A percentile compares a stretch with the other conserved stretches of the same genome.
phyloP scores from a whole-genome alignment of 2,113 vertebrate species.

The Labeo rohita region DNA sequence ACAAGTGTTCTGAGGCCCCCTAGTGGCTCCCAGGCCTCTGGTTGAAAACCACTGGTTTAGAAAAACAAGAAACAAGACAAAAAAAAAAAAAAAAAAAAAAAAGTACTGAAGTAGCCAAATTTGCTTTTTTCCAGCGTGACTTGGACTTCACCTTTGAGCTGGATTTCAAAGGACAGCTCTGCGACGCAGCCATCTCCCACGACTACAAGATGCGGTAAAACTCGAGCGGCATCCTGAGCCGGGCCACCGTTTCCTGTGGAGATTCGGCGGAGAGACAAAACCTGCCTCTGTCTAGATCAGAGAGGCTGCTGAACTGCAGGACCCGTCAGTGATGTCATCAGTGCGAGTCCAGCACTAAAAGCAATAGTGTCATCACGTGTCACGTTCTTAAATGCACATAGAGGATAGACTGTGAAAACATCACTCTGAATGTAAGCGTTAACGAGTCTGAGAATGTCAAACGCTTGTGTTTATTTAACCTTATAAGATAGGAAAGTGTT shows the following conservation, averaged over 20 bases:
- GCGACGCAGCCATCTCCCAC: slow-evolving; percentile 95
- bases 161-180: slow-evolving; percentile 97
- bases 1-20: neutral
- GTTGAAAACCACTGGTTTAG: neutral
- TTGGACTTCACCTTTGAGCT: slow-evolving; percentile 96
- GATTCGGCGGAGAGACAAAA: neutral
- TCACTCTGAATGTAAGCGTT: slow-evolving; percentile 51
- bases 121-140: slow-evolving; percentile 81
- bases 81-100: neutral
- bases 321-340: slow-evolving; percentile 33
- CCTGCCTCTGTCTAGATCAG: slow-evolving; percentile 39
- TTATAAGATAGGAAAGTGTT: slow-evolving; percentile 41
- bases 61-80: neutral
- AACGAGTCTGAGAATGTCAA: slow-evolving; percentile 44
- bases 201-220: slow-evolving; percentile 97
- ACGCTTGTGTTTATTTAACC: slow-evolving; percentile 46
- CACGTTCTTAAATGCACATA: slow-evolving; percentile 30
- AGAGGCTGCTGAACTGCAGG: slow-evolving; percentile 29
- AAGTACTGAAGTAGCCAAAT: neutral
- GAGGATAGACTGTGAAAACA: slow-evolving; percentile 44
- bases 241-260: slow-evolving; percentile 21
- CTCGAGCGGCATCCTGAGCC: slow-evolving; percentile 33
- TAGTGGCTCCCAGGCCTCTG: neutral
- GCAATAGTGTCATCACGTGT: slow-evolving; percentile 50
- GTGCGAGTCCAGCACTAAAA: slow-evolving; percentile 41